These are phyloP conservation scores for Eospalax fontanierii DNA, from an alignment of 2,797 vertebrate species.

Conservation along the genomic window DNA sequence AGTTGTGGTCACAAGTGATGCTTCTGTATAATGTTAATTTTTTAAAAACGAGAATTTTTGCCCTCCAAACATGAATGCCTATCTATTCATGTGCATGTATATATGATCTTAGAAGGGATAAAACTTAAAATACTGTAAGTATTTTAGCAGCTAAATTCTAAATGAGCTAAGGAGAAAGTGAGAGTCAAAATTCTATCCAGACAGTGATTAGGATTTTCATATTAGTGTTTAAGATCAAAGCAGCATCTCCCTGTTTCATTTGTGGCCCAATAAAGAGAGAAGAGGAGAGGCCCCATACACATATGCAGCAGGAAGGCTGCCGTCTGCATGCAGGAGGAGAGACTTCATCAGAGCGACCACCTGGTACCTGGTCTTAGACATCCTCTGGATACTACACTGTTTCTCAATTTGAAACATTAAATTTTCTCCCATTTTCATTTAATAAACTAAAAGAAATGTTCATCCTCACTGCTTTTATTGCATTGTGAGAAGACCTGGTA, in stretches of 20 bases:
- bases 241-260: neutral
- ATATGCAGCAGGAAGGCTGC: neutral
- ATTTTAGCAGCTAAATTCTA: neutral
- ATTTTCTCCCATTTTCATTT: neutral
- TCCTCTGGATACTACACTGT: neutral
- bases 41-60: neutral
- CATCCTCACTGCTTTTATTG: neutral
- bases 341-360: neutral
- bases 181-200: neutral
- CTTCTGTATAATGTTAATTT: slow-evolving; percentile 12
- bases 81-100: neutral
- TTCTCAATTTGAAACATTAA: neutral
- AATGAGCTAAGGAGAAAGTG: neutral
- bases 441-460: neutral
- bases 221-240: neutral
- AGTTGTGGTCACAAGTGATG: neutral
- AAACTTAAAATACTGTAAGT: neutral
- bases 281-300: neutral
- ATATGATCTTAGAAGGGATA: neutral
- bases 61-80: neutral
- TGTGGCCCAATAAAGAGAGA: no score
- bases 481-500: neutral
- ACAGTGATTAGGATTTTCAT: neutral
- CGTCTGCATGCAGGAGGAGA: neutral
- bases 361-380: neutral